Conservation (phyloP, 2,113 vertebrate species). For the Suncus etruscus region DNA sequence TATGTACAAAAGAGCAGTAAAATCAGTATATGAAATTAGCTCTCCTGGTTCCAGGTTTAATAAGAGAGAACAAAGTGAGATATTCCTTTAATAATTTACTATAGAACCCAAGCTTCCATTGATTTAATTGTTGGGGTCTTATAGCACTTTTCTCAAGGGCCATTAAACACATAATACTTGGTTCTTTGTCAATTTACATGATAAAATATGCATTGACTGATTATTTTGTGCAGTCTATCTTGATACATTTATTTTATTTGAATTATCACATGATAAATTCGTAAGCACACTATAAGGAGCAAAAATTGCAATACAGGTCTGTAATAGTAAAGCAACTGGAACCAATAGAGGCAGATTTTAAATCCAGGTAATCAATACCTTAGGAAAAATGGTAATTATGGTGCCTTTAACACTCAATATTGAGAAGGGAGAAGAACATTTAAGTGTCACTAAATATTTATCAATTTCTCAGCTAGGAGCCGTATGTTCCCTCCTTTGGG, state of each 20-base stretch:
- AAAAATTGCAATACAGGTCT: background rate
- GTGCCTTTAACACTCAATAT: background rate
- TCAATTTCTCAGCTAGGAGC: background rate
- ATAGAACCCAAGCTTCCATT: background rate
- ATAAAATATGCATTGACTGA: background rate
- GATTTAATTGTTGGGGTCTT: conserved; percentile 25
- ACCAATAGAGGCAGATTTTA: background rate
- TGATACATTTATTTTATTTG: background rate
- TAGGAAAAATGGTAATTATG: background rate
- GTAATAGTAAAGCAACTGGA: background rate
- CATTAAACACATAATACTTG: background rate
- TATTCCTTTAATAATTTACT: background rate
- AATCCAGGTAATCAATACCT: background rate
- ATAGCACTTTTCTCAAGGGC: background rate
- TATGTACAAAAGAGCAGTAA: background rate
- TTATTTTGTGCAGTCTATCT: background rate
- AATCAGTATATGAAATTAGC: background rate
- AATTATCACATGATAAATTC: background rate
- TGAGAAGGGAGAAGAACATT: conserved; percentile 12
- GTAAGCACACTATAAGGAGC: background rate
- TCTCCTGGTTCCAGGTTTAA: background rate
- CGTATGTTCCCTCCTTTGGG: background rate
- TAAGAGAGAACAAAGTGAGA: background rate
- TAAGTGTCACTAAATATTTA: background rate
- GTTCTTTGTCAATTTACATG: background rate